These are phyloP conservation scores for Diadophis punctatus DNA, from an alignment of 2,113 vertebrate species.

Conservation along the genomic window DNA sequence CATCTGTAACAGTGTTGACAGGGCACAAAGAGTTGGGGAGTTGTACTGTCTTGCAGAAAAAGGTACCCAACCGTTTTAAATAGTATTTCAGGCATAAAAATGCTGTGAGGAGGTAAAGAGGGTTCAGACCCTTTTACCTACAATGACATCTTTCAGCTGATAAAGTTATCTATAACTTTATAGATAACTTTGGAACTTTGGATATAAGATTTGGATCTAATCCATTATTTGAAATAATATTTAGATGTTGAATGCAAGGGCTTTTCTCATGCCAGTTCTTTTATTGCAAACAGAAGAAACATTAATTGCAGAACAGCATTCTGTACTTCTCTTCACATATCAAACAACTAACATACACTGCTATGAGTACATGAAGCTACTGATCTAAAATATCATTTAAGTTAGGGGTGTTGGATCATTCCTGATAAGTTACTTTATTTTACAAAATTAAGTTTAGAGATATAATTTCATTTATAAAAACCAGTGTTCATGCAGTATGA, in stretches of 20 bases:
- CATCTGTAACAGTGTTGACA: neutral
- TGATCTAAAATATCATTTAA: neutral
- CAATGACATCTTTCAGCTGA: neutral
- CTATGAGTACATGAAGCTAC: neutral
- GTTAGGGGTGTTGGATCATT: neutral
- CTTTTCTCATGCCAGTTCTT: neutral
- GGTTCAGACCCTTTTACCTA: neutral
- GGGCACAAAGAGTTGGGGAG: neutral
- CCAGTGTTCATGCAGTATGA: neutral
- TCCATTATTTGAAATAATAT: neutral
- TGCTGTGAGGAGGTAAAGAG: neutral
- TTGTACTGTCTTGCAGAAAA: neutral
- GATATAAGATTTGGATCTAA: neutral
- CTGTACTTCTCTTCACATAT: neutral
- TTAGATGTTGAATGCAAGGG: neutral
- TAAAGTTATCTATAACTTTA: neutral
- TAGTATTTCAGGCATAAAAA: neutral
- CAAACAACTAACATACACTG: neutral
- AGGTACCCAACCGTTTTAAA: neutral
- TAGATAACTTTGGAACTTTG: too few relatives aligned
- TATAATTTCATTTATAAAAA: neutral
- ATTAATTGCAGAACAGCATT: neutral
- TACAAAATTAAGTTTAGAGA: neutral
- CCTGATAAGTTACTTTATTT: neutral
- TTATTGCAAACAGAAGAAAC: neutral